Evolutionary conservation across 2,888 invertebrate species (phyloP).

Genomic region (Amphipyra berbera): DNA sequence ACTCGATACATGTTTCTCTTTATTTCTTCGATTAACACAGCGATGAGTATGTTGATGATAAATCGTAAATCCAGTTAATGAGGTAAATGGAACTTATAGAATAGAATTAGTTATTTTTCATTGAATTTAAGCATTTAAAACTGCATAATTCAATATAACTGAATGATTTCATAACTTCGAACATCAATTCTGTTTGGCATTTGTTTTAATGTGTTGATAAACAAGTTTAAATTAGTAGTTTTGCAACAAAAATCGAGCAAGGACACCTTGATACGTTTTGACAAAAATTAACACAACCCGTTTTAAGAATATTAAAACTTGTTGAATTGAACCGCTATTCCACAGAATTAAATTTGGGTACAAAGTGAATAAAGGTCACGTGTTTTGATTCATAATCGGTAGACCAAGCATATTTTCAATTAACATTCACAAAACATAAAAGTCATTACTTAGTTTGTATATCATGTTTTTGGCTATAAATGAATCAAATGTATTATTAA

Average conservation of each 20-base stretch:
- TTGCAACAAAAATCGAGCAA: constrained; percentile 53
- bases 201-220: constrained; percentile 26
- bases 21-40: constrained; percentile 5
- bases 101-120: too few relatives aligned
- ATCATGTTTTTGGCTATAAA: constrained; percentile 15
- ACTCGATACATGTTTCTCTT: constrained; percentile 7
- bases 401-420: constrained; percentile 3
- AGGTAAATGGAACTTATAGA: too few relatives aligned
- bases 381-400: constrained; percentile 12
- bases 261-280: constrained; percentile 47
- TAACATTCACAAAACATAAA: constrained; percentile 2
- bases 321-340: constrained; percentile 10
- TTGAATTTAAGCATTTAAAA: too few relatives aligned
- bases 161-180: constrained; percentile 15
- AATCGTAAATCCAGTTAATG: constrained; percentile 4
- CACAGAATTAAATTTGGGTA: not conserved
- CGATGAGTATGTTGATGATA: constrained; percentile 5
- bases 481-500: constrained; percentile 8
- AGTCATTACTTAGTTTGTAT: not conserved
- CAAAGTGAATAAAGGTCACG: constrained; percentile 7
- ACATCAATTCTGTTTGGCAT: constrained; percentile 23
- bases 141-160: constrained; percentile 2
- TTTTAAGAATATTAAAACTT: constrained; percentile 37
- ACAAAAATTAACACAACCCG: constrained; percentile 48
- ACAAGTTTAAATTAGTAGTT: constrained; percentile 32